Evolutionary conservation across 2,113 vertebrate genomes (phyloP).

Genomic region (Phylloscopus whistleri): DNA sequence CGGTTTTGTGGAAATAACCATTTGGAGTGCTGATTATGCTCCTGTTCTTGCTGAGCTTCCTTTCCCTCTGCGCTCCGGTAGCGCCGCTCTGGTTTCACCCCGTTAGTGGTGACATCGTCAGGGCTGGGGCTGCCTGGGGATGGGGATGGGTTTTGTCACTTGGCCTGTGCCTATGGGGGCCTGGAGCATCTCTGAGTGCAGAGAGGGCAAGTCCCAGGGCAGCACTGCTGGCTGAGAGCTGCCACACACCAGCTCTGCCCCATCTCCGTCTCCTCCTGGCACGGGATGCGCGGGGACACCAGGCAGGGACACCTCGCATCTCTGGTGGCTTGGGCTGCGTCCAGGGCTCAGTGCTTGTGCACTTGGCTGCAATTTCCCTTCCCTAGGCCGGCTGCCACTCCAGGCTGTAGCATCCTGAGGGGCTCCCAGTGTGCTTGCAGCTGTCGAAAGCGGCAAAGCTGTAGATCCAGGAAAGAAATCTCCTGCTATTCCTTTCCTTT

Average conservation of each 20-base stretch:
- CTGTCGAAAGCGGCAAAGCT: background rate
- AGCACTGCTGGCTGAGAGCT: background rate
- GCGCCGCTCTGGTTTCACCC: accelerated
- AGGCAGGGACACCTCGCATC: accelerated
- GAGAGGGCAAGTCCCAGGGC: background rate
- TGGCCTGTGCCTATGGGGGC: accelerated
- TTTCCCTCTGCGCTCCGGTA: accelerated
- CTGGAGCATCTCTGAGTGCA: background rate
- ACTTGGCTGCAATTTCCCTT: background rate
- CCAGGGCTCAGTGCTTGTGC: background rate
- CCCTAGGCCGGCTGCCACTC: background rate
- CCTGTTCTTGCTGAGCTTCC: background rate
- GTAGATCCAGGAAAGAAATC: background rate
- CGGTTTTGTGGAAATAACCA: background rate
- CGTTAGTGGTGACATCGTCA: accelerated
- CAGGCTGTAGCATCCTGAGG: background rate
- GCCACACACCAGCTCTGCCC: accelerated
- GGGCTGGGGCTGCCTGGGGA: background rate
- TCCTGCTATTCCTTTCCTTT: background rate
- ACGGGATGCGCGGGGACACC: accelerated
- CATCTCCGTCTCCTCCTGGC: accelerated
- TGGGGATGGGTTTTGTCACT: background rate
- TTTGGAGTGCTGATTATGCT: background rate
- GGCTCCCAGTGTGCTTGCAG: background rate
- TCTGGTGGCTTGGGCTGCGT: accelerated